Evolutionary conservation across 2,888 invertebrate genomes (phyloP), one percentile per base, ranked within the genome.

Genomic region (Malthinus seriepunctatus): DNA sequence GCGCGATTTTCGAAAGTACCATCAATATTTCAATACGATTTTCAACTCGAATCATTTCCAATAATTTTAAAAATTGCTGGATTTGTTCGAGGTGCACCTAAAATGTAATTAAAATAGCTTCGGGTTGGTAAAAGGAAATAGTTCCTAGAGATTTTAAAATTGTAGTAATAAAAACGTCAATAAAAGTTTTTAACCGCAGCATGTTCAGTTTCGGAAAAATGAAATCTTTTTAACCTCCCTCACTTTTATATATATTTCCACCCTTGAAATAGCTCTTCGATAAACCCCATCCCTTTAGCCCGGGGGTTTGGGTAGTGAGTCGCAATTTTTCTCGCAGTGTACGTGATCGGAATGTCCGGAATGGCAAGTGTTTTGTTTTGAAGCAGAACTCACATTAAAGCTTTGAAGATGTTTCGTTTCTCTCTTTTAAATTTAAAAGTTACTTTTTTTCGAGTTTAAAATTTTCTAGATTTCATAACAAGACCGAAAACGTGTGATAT

Each of bases 301-400:
- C 53, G 65, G 67, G 76, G 75, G 73, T 72, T 71, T 74, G 73
- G 72, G 73, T 72, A 74, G 76, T 73, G 76, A 76, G 74, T 77
- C 76, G 78, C 78, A 78, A 78, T 78, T 78, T 78, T 78, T 78
- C 78, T 78, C 76, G 77, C 76, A 74, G 75, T 65, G 73, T 77
- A 78, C 78, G 78, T 78, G 78, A 75, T 75, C 72, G 69, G 78
- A 78, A 78, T 78, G 70, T 69, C 60, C 61, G 67, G 66, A 67
- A 62, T 66, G 66, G 55, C 68, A 63, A 68, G 68, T 75, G 75
- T 76, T 75, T 75, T 77, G 75, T 76, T 76, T 75, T 75, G 71
- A 71, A 71, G 70, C 68, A 62, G 69, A 68, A 65, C 64, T 63
- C 62, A 57, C 66, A 67, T 67, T 67, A 66, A 64, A 65, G 54